phyloP scores from a whole-genome alignment of 2,888 invertebrate genomes.

The Melinaea menophilus region DNA sequence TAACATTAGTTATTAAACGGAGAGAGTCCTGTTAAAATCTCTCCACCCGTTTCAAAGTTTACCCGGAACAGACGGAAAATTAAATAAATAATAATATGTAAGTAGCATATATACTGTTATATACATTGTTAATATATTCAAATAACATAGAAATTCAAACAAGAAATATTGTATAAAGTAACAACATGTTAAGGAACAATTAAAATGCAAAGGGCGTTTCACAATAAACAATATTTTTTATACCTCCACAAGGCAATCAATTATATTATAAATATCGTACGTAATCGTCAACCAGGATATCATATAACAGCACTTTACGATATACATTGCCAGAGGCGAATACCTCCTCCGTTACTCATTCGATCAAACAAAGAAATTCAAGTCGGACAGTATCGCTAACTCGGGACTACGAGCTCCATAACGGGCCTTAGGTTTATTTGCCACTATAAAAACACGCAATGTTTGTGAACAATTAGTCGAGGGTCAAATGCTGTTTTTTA shows the following conservation, averaged over 20 bases:
- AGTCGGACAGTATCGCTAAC: slow-evolving; percentile 19
- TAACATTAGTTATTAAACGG: too few species aligned
- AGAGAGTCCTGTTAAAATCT: too few species aligned
- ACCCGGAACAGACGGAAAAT: too few species aligned
- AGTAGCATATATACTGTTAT: too few species aligned
- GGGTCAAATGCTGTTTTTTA: slow-evolving; percentile 7
- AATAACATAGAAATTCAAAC: neutral
- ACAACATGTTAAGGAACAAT: neutral
- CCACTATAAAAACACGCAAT: slow-evolving; percentile 23
- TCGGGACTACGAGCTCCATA: slow-evolving; percentile 27
- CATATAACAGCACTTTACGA: slow-evolving; percentile 9
- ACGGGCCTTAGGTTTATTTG: slow-evolving; percentile 30
- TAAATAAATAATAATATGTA: too few species aligned
- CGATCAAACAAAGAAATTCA: slow-evolving; percentile 33
- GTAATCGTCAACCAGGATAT: slow-evolving; percentile 25
- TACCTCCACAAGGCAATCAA: slow-evolving; percentile 5
- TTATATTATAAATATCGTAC: slow-evolving; percentile 25
- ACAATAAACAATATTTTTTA: slow-evolving; percentile 1
- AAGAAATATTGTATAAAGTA: neutral
- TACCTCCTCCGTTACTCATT: slow-evolving; percentile 37
- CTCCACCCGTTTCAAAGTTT: too few species aligned
- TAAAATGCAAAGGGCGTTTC: neutral
- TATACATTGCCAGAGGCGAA: slow-evolving; percentile 18
- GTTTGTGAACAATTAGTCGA: slow-evolving; percentile 28
- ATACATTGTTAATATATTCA: too few species aligned